Percentiles rank a stretch among this genome's conserved stretches.
phyloP scores from a whole-genome alignment of 2,797 vertebrate species.

The Balearica regulorum region DNA sequence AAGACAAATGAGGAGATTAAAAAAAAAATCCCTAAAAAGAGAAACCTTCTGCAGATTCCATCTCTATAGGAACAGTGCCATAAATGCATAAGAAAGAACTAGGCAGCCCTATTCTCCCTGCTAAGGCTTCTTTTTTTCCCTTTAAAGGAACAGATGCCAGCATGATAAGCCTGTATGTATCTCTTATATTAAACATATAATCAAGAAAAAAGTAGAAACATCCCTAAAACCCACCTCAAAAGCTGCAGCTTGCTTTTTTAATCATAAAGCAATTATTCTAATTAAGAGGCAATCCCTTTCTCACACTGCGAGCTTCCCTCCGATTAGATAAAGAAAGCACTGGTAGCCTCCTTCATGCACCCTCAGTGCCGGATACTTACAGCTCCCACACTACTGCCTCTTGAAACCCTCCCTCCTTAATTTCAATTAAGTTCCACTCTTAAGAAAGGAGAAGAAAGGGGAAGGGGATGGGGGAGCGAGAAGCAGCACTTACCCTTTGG shows the following conservation, averaged over 20 bases:
- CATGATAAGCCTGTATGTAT: neutral
- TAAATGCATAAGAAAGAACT: constrained; percentile 18
- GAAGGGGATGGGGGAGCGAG: constrained; percentile 1
- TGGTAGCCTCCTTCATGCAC: constrained; percentile 7
- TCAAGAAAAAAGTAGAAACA: neutral
- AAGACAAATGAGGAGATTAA: neutral
- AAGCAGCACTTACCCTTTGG: constrained; percentile 88
- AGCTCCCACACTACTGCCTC: constrained; percentile 13
- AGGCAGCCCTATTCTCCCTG: constrained; percentile 43
- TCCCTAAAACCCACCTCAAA: neutral
- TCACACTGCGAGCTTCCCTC: neutral
- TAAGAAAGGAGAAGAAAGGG: constrained; percentile 42
- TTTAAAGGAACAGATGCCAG: constrained; percentile 54
- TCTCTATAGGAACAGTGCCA: constrained; percentile 55
- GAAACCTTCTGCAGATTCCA: constrained; percentile 14
- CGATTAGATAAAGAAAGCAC: constrained; percentile 9
- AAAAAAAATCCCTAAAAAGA: neutral
- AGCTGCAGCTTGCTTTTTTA: neutral
- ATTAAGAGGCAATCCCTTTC: constrained; percentile 34
- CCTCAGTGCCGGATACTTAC: neutral
- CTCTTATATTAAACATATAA: neutral
- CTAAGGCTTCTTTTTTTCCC: constrained; percentile 24
- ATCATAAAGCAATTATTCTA: constrained; percentile 21
- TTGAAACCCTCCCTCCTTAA: neutral
- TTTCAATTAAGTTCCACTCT: constrained; percentile 37